Conservation (phyloP, 2,113 vertebrate species). For the Notarius lentiginosus region DNA sequence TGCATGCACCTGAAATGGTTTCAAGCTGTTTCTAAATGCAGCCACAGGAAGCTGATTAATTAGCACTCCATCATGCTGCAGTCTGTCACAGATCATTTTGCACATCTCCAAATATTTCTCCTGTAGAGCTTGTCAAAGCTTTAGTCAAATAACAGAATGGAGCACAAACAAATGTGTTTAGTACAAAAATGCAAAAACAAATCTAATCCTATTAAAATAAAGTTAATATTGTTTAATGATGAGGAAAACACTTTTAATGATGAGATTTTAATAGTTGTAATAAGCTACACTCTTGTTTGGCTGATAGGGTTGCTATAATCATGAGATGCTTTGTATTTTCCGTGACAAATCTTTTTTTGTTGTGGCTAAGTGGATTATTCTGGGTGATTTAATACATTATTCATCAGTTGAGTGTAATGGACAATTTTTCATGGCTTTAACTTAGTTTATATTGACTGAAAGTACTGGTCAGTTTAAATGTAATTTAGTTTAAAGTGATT, state of each 20-base stretch:
- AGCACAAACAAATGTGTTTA: constrained; percentile 13
- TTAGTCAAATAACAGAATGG: constrained; percentile 21
- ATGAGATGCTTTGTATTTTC: background rate
- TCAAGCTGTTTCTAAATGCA: constrained; percentile 48
- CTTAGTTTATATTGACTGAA: constrained; percentile 4
- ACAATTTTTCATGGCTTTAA: background rate
- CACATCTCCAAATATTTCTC: constrained; percentile 35
- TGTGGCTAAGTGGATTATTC: background rate
- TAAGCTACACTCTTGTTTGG: constrained; percentile 1
- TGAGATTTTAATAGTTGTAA: background rate
- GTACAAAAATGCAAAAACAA: background rate
- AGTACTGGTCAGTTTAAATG: background rate
- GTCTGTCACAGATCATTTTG: constrained; percentile 50
- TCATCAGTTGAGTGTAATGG: background rate
- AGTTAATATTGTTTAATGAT: background rate
- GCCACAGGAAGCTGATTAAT: constrained; percentile 54
- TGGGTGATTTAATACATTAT: background rate
- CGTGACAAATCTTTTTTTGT: background rate
- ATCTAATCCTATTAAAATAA: background rate
- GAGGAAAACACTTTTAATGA: constrained; percentile 19
- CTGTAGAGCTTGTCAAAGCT: constrained; percentile 29
- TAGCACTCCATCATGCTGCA: constrained; percentile 45
- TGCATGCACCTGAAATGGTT: constrained; percentile 37
- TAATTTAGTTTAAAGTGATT: constrained; percentile 3
- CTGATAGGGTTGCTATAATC: background rate